Percentiles rank a stretch among this genome's conserved stretches.
phyloP scores from a whole-genome alignment of 2,888 invertebrate genomes.

The Branchinecta sandiegonensis region DNA sequence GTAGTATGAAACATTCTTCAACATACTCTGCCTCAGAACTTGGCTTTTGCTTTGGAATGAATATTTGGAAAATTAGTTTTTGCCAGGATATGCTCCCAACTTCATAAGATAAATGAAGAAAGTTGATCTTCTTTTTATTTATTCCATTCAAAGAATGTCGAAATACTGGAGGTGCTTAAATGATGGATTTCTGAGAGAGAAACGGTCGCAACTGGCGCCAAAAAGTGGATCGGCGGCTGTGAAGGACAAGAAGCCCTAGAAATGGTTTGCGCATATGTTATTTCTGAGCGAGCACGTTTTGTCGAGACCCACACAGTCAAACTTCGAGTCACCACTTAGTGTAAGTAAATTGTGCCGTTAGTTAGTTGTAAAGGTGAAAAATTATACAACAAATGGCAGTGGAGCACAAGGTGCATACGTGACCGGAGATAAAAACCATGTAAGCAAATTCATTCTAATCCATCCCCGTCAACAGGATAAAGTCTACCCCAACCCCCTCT shows the following conservation, averaged over 20 bases:
- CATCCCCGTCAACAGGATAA: no score
- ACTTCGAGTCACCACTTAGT: slow-evolving; percentile 3
- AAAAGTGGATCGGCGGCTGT: slow-evolving; percentile 8
- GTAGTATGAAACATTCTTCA: no score
- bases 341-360: not conserved
- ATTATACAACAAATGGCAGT: no score
- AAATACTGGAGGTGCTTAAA: not conserved
- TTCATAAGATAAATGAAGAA: not conserved
- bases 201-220: not conserved
- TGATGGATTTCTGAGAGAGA: slow-evolving; percentile 7
- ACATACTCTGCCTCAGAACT: no score
- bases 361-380: no score
- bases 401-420: no score
- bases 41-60: no score
- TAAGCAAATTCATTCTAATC: no score
- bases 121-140: slow-evolving; percentile 5
- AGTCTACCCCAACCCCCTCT: no score
- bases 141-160: not conserved
- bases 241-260: slow-evolving; percentile 12
- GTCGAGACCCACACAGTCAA: not conserved
- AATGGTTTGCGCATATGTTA: not conserved
- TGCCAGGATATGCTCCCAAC: slow-evolving; percentile 6
- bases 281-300: slow-evolving; percentile 7
- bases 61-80: no score
- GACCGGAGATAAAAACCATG: no score